Percentiles rank a stretch among this genome's conserved stretches.
These are phyloP conservation scores for Phrixothrix hirtus DNA, from an alignment of 2,888 invertebrate genomes.

Conservation along the genomic window DNA sequence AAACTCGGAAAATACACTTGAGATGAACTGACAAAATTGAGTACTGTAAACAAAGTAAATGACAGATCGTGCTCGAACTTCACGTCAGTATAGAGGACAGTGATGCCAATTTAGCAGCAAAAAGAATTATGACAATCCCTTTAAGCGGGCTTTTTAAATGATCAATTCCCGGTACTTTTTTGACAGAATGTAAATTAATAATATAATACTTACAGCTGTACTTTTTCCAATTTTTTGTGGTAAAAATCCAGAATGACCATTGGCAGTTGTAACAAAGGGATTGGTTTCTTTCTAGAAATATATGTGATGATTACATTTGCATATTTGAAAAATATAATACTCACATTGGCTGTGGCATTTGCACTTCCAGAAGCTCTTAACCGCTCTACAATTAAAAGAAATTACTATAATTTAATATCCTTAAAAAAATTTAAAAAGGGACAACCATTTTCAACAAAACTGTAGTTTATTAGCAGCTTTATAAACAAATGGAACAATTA, in stretches of 20 bases:
- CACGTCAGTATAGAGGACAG: too few species aligned
- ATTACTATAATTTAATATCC: neutral
- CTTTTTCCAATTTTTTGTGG: slow-evolving; percentile 90
- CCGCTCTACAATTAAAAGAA: slow-evolving; percentile 58
- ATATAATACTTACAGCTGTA: slow-evolving; percentile 52
- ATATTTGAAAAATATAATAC: too few species aligned
- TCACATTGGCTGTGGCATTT: slow-evolving; percentile 58
- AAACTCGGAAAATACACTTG: too few species aligned
- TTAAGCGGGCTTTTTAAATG: too few species aligned
- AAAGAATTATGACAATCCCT: too few species aligned
- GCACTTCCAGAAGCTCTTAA: slow-evolving; percentile 63
- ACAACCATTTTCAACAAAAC: slow-evolving; percentile 6
- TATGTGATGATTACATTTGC: too few species aligned
- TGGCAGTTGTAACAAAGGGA: slow-evolving; percentile 85
- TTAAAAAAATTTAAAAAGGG: neutral
- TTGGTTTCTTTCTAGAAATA: slow-evolving; percentile 66
- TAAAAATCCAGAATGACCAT: slow-evolving; percentile 90
- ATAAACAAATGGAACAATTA: too few species aligned
- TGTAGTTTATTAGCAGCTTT: neutral
- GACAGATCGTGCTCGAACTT: too few species aligned
- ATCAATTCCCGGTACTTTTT: too few species aligned
- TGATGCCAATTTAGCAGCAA: too few species aligned
- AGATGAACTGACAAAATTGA: too few species aligned
- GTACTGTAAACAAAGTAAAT: too few species aligned
- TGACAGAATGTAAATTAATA: neutral